Percentiles rank a stretch among this genome's conserved stretches.
Evolutionary conservation across 2,888 invertebrate species (phyloP).

Genomic region (Morpho achilles): DNA sequence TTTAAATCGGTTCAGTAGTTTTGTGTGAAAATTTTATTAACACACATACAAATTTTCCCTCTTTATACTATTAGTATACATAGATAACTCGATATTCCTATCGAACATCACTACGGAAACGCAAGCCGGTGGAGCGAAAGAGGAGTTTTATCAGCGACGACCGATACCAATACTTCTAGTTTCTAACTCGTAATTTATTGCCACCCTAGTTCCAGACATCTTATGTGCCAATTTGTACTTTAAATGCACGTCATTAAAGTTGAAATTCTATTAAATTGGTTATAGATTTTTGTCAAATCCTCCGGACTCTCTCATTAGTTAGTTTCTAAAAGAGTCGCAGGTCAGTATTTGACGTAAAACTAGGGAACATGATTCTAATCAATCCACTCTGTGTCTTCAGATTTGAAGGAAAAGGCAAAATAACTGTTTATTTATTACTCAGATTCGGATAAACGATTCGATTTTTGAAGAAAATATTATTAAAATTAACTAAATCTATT

Average conservation of each 20-base stretch:
- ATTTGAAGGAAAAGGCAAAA: no score
- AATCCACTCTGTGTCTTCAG: not conserved
- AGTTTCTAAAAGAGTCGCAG: conserved; percentile 14
- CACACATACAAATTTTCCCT: no score
- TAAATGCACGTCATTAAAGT: conserved; percentile 17
- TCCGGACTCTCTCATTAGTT: conserved; percentile 14
- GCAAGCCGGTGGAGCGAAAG: conserved; percentile 58
- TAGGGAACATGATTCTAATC: not conserved
- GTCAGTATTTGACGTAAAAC: no score
- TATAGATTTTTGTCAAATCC: conserved; percentile 5
- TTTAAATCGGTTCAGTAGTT: no score
- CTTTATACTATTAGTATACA: no score
- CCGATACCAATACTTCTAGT: conserved; percentile 66
- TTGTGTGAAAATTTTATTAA: no score
- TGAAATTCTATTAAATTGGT: conserved; percentile 7
- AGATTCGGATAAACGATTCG: no score
- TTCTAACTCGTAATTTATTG: conserved; percentile 65
- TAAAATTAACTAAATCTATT: no score
- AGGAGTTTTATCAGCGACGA: conserved; percentile 69
- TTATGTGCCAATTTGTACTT: conserved; percentile 11
- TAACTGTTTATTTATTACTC: no score
- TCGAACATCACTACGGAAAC: conserved; percentile 46
- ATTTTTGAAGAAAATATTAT: no score
- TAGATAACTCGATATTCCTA: not conserved
- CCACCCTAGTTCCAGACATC: conserved; percentile 44